Conservation (phyloP, 2,113 vertebrate species). For the Microtus richardsoni region DNA sequence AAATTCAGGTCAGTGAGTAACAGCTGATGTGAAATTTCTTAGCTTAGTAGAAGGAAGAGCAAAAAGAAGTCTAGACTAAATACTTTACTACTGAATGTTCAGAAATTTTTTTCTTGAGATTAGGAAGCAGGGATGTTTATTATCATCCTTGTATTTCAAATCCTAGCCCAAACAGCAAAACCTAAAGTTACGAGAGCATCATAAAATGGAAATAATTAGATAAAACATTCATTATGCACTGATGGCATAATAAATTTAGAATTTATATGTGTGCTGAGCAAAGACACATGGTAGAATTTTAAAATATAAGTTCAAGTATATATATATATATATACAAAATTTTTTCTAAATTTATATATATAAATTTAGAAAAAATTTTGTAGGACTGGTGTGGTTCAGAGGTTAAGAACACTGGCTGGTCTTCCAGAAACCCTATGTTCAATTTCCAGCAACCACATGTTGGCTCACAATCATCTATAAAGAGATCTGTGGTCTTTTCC, state of each 20-base stretch:
- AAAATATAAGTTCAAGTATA: neutral
- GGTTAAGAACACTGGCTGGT: no score
- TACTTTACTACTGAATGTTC: neutral
- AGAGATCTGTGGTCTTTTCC: no score
- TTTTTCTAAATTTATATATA: no score
- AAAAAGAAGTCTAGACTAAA: neutral
- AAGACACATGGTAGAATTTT: neutral
- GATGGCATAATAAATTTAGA: neutral
- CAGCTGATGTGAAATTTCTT: neutral
- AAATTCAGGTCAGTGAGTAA: neutral
- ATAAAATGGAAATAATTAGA: neutral
- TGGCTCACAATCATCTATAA: no score
- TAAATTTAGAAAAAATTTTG: neutral
- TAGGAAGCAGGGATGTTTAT: neutral
- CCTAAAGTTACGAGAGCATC: neutral
- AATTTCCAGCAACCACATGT: no score
- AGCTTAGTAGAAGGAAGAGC: neutral
- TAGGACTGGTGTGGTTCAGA: no score
- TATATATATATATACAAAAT: neutral
- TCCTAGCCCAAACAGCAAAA: neutral
- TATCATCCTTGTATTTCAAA: neutral
- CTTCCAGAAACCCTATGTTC: no score
- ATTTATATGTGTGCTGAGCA: neutral
- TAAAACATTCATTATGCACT: neutral
- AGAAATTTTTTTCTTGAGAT: neutral